A percentile compares a stretch with the other conserved stretches of the same genome.
Conservation (phyloP, 2,888 invertebrate genomes). For the Iphiclides podalirius region DNA sequence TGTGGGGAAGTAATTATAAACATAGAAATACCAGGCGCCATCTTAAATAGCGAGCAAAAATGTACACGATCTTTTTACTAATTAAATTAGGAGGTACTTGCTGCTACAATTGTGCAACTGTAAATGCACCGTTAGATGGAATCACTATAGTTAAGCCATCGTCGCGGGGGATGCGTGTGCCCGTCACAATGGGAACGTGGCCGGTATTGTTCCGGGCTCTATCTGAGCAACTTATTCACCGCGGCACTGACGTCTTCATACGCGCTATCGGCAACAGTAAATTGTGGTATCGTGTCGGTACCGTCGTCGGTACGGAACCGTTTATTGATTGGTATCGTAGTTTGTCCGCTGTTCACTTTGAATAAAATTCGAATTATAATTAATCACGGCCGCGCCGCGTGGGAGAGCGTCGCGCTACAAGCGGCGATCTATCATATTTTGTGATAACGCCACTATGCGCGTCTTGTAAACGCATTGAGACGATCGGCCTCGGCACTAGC, state of each 20-base stretch:
- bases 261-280: conserved; percentile 69
- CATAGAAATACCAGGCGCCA: too few relatives aligned
- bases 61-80: not conserved
- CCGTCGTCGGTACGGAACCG: conserved; percentile 77
- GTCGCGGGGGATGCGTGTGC: conserved; percentile 51
- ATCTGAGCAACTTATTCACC: conserved; percentile 61
- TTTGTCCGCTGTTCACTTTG: conserved; percentile 79
- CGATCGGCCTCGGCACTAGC: conserved; percentile 58
- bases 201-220: conserved; percentile 63
- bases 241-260: conserved; percentile 73
- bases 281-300: conserved; percentile 77
- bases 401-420: conserved; percentile 72
- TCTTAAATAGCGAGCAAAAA: too few relatives aligned
- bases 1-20: too few relatives aligned
- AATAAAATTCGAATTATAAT: conserved; percentile 81
- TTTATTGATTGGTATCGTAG: conserved; percentile 80
- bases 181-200: conserved; percentile 59
- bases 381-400: conserved; percentile 75
- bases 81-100: conserved; percentile 38
- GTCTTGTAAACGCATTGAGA: conserved; percentile 69
- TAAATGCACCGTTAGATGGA: conserved; percentile 11
- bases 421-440: conserved; percentile 79
- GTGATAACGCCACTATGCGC: conserved; percentile 77
- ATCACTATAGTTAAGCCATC: conserved; percentile 29
- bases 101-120: conserved; percentile 31